Evolutionary conservation across 1,140 invertebrate genomes (phyloP).

Genomic region (Sitodiplosis mosellana): DNA sequence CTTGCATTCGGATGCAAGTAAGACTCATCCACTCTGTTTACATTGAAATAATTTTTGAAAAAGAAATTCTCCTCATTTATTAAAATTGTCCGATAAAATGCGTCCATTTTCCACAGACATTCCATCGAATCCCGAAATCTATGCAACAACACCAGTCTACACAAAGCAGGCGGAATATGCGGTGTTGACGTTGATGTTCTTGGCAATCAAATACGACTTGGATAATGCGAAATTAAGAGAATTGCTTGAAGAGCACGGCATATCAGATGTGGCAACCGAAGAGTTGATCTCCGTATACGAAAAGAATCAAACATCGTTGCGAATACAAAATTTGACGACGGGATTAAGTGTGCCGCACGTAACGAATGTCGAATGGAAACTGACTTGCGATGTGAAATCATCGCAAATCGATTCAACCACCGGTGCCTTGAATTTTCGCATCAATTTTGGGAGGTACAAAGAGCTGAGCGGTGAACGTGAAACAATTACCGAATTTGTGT

Average conservation of each 20-base stretch:
- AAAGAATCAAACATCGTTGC: slow-evolving; percentile 15
- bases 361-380: slow-evolving; percentile 22
- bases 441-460: slow-evolving; percentile 16
- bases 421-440: slow-evolving; percentile 15
- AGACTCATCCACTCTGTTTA: slow-evolving; percentile 2
- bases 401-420: slow-evolving; percentile 16
- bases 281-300: slow-evolving; percentile 17
- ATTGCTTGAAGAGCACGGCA: slow-evolving; percentile 10
- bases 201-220: slow-evolving; percentile 18
- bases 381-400: slow-evolving; percentile 19
- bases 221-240: slow-evolving; percentile 10
- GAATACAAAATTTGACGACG: slow-evolving; percentile 16
- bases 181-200: slow-evolving; percentile 14
- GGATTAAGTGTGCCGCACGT: slow-evolving; percentile 18
- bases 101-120: slow-evolving; percentile 16
- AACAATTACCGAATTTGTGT: slow-evolving; percentile 17
- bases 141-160: slow-evolving; percentile 16
- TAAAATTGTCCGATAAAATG: neutral
- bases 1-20: slow-evolving; percentile 20
- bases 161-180: slow-evolving; percentile 23
- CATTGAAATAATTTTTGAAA: slow-evolving; percentile 1
- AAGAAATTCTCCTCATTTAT: neutral
- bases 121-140: slow-evolving; percentile 20
- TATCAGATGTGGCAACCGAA: slow-evolving; percentile 11
- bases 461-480: slow-evolving; percentile 16